Percentiles rank a stretch among this genome's conserved stretches.
Evolutionary conservation across 2,113 vertebrate genomes (phyloP).

Genomic region (Pteropus alecto): DNA sequence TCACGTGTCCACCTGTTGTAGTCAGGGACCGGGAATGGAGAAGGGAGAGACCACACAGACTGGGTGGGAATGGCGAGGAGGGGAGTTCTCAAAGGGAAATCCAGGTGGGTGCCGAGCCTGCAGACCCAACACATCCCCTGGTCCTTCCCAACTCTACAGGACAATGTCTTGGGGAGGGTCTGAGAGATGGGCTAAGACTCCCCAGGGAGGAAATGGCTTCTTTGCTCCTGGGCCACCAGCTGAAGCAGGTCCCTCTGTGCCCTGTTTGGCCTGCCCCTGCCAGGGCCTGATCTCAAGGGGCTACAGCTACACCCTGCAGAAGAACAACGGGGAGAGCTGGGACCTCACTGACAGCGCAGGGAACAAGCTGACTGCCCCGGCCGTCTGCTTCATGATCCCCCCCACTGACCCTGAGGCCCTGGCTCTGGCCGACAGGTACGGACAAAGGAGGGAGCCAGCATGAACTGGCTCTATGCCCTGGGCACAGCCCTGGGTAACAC

Average conservation of each 20-base stretch:
- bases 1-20: not conserved
- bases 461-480: not conserved
- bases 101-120: not conserved
- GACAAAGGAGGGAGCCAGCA: not conserved
- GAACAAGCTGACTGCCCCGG: conserved; percentile 85
- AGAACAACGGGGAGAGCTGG: conserved; percentile 89
- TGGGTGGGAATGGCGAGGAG: not conserved
- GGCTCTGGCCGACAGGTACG: conserved; percentile 89
- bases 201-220: not conserved
- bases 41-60: not conserved
- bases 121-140: not conserved
- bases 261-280: not conserved
- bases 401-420: conserved; percentile 91
- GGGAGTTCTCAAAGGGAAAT: not conserved
- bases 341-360: conserved; percentile 89
- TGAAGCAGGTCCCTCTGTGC: not conserved
- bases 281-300: conserved; percentile 92
- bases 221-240: not conserved
- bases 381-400: conserved; percentile 94
- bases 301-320: conserved; percentile 90
- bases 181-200: not conserved
- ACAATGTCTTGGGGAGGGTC: not conserved
- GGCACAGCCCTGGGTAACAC: not conserved
- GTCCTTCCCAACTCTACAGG: not conserved
- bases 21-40: not conserved